Evolutionary conservation across 2,113 vertebrate genomes (phyloP).

Genomic region (Anguilla rostrata): DNA sequence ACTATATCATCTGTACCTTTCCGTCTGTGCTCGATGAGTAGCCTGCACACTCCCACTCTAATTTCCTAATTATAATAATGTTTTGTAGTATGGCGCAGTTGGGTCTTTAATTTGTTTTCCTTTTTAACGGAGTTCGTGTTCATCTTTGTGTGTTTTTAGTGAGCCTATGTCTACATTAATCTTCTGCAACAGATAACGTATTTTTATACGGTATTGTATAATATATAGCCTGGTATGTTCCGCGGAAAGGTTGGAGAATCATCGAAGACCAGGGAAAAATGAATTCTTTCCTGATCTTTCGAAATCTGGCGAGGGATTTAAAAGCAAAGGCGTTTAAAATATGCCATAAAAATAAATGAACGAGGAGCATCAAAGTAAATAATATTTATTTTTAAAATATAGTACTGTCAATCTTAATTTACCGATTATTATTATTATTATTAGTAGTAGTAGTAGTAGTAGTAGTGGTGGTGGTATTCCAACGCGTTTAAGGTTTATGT

Average conservation of each 20-base stretch:
- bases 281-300: not conserved
- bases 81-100: not conserved
- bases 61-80: not conserved
- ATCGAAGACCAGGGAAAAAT: too few species aligned
- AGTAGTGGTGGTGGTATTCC: too few species aligned
- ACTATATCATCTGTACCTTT: constrained; percentile 27
- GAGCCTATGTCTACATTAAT: not conserved
- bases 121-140: not conserved
- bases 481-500: too few species aligned
- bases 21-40: not conserved
- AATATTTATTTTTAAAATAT: not conserved
- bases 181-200: not conserved
- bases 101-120: not conserved
- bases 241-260: not conserved
- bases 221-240: too few species aligned
- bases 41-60: not conserved
- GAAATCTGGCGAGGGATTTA: not conserved
- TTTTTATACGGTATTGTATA: not conserved
- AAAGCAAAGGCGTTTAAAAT: not conserved
- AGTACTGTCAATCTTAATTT: not conserved
- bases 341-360: too few species aligned
- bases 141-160: not conserved
- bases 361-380: not conserved
- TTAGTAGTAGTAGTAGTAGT: not conserved
- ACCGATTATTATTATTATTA: not conserved